A percentile compares a stretch with the other conserved stretches of the same genome.
Conservation (phyloP, 2,888 invertebrate genomes). For the Drosophila macrospina region DNA sequence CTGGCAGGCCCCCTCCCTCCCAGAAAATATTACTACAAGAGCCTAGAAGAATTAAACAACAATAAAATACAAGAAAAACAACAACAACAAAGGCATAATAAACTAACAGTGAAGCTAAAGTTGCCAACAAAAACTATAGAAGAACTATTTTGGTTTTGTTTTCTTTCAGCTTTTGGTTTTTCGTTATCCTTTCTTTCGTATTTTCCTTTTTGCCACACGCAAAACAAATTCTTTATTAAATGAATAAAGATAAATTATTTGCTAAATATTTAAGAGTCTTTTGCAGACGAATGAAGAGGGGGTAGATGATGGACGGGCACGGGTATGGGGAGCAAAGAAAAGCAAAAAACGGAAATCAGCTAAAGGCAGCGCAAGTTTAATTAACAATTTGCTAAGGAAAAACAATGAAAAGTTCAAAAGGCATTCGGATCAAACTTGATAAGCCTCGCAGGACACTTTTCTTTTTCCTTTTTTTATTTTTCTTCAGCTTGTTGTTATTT, state of each 20-base stretch:
- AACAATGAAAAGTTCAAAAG: conserved; percentile 56
- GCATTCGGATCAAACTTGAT: conserved; percentile 44
- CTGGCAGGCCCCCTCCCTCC: not conserved
- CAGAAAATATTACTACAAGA: conserved; percentile 68
- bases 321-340: too few species aligned
- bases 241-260: conserved; percentile 54
- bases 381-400: conserved; percentile 66
- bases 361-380: conserved; percentile 57
- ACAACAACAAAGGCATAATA: conserved; percentile 73
- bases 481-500: conserved; percentile 2
- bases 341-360: conserved; percentile 4
- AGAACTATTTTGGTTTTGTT: conserved; percentile 56
- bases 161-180: conserved; percentile 21
- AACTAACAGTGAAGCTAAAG: conserved; percentile 69
- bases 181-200: conserved; percentile 1
- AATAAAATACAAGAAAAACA: conserved; percentile 58
- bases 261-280: conserved; percentile 56
- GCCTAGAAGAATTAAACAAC: conserved; percentile 67
- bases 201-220: conserved; percentile 37
- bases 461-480: conserved; percentile 11
- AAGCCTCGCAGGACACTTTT: conserved; percentile 36
- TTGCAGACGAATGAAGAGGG: not conserved
- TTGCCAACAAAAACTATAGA: conserved; percentile 56
- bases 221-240: conserved; percentile 40
- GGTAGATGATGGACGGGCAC: too few species aligned